Evolutionary conservation across 1,140 invertebrate genomes (phyloP).

Genomic region (Calliphora vicina): DNA sequence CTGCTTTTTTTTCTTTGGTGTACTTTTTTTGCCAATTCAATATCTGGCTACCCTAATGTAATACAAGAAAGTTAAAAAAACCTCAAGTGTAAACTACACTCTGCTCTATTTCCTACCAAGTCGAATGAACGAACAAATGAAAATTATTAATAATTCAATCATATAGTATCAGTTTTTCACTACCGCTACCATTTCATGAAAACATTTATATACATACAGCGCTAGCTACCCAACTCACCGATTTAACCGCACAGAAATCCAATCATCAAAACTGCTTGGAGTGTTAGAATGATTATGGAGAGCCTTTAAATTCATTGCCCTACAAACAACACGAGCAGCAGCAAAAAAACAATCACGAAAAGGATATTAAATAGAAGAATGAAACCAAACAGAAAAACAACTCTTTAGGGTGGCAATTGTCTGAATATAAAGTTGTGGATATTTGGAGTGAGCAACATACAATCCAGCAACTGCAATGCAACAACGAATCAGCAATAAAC

Average conservation of each 20-base stretch:
- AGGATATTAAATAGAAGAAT: neutral
- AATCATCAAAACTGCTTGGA: neutral
- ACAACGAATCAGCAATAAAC: neutral
- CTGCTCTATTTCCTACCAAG: neutral
- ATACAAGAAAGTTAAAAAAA: no score
- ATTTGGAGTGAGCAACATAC: neutral
- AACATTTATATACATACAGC: no score
- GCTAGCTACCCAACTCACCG: neutral
- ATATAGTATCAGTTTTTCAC: neutral
- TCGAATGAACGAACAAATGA: neutral
- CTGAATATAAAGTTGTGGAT: neutral
- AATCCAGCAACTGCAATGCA: neutral
- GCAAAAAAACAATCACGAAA: conserved; percentile 2
- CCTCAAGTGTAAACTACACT: neutral
- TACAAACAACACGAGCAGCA: conserved; percentile 2
- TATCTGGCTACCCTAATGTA: no score
- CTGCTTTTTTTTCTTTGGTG: no score
- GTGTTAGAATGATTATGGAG: neutral
- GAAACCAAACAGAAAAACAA: no score
- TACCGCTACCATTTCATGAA: neutral
- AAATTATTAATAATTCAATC: neutral
- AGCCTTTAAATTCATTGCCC: conserved; percentile 4
- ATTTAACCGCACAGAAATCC: neutral
- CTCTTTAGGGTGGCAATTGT: neutral
- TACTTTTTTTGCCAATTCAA: no score